Base-by-base conservation (phyloP, 2,888 invertebrate species). In the Ceraclea dissimilis region DNA sequence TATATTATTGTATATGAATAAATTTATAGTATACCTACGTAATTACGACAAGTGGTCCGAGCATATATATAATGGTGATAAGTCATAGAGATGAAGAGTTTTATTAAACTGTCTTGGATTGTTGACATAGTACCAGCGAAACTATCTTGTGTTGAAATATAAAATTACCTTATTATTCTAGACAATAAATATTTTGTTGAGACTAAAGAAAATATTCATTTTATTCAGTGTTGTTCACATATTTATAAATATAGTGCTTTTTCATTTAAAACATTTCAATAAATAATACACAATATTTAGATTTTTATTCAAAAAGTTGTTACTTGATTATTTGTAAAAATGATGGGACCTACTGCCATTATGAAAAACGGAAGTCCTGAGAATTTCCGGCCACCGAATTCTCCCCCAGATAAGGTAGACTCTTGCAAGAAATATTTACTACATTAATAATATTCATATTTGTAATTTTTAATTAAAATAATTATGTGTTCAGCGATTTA, bases 311-410 rank as follows among this genome's bases (percentile, higher is more conserved):
- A 16, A 16, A 43, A 43, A 43, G 13, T 8, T 43, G 5, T 33
- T 33, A 33, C 13, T 10, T 33, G n/a, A n/a, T n/a, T 43, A 43
- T 43, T 43, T 43, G 4, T 10, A n/a, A 58, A 57, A 21, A 58
- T 58, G 60, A 60, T 60, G 58, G 60, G 55, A 13, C 60, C 57
- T n/a, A 53, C 49, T 19, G 50, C 21, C 1, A 59, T 59, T 31
- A 34, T 56, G 8, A 53, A 53, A 20, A 49, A 52, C 16, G 47
- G 33, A 11, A 43, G 19, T 2, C 16, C 39, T 26, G 34, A 54
- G 13, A 44, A 39, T 20, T 18, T 33, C 5, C 43, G 47, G 11
- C 49, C 44, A 1, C 26, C 33, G 13, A 56, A 54, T 39, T 59
- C 59, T 31, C 59, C 59, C 5, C 59, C 59, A 5, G 59, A 59